A percentile compares a stretch with the other conserved stretches of the same genome.
Conservation (phyloP, 1,140 invertebrate species). For the Pollicipes pollicipes region DNA sequence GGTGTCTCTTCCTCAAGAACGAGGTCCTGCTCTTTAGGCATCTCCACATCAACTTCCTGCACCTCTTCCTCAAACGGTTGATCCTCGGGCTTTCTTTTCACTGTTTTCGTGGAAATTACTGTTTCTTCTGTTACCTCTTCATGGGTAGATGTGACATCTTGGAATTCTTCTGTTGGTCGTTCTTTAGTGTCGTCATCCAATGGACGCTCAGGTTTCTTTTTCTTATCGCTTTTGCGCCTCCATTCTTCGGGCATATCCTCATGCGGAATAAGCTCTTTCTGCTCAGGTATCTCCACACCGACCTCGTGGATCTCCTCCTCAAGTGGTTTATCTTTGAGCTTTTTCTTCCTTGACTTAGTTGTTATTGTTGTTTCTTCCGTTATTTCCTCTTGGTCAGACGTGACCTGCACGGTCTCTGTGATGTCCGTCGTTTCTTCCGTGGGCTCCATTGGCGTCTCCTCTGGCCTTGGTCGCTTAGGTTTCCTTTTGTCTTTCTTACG, state of each 20-base stretch:
- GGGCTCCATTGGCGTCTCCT: constrained; percentile 8
- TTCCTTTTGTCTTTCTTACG: constrained; percentile 11
- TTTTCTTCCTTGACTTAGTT: constrained; percentile 1
- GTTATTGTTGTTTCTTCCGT: constrained; percentile 11
- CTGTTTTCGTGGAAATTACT: constrained; percentile 7
- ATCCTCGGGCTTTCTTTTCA: constrained; percentile 13
- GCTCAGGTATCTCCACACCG: too few relatives aligned
- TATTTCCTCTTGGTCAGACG: constrained; percentile 9
- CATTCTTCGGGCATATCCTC: not conserved
- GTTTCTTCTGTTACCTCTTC: constrained; percentile 10
- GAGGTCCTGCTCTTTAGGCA: constrained; percentile 7
- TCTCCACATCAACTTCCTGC: constrained; percentile 14
- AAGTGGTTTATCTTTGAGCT: constrained; percentile 8
- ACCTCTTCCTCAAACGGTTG: constrained; percentile 10
- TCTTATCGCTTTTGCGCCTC: constrained; percentile 3
- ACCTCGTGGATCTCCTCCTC: constrained; percentile 7
- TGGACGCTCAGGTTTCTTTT: constrained; percentile 5
- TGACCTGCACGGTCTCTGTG: constrained; percentile 6
- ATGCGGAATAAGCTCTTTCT: too few relatives aligned
- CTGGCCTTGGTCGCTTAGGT: constrained; percentile 5
- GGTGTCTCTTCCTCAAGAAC: constrained; percentile 12
- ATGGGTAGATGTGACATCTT: not conserved
- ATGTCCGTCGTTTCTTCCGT: constrained; percentile 8
- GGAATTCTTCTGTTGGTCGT: not conserved
- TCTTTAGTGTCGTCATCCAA: not conserved